Evolutionary conservation across 1,140 invertebrate genomes (phyloP).

Genomic region (fruit fly (Drosophila melanogaster)): Release_6_plus_ISO1_MT NT_033777.3:14163501-14164000

Average conservation of each 20-base stretch:
- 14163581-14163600: background rate
- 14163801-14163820: conserved; percentile 7
- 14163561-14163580: conserved; percentile 21
- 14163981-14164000: conserved; percentile 52
- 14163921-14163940: conserved; percentile 42
- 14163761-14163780: conserved; percentile 1
- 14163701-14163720: background rate
- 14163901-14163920: conserved; percentile 34
- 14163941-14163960: conserved; percentile 60
- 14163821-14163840: background rate
- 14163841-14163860: background rate
- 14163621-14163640: too few relatives aligned
- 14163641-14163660: too few relatives aligned
- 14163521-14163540: conserved; percentile 13
- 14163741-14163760: conserved; percentile 5
- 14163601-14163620: background rate
- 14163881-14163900: conserved; percentile 43
- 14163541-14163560: conserved; percentile 3
- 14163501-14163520: background rate
- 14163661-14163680: too few relatives aligned
- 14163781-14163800: conserved; percentile 9
- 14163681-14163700: too few relatives aligned
- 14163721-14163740: background rate
- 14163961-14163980: conserved; percentile 74
- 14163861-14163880: conserved; percentile 32